Base-by-base conservation (phyloP, 2,113 vertebrate genomes). In the Apodemus speciosus region DNA sequence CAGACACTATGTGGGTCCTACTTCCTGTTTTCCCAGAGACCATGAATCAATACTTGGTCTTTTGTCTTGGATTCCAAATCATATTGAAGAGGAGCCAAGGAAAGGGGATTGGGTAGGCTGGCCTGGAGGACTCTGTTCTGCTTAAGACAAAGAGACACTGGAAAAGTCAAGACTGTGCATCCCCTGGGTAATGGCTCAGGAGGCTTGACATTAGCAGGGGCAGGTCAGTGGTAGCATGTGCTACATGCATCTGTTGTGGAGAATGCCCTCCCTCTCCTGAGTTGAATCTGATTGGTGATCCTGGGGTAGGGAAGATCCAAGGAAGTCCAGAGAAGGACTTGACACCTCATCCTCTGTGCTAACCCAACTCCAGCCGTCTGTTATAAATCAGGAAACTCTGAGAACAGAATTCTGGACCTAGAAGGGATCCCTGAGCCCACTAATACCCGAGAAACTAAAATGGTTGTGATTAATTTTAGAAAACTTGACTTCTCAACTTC, bases 241-340 rank as follows among this genome's bases (percentile, higher is more conserved):
- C 2, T 1, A 27, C 0, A 0, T 16, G 35, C 3, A 27, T 23
- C n/a, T 60, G 35, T 4, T 20, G 27, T 14, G 9, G n/a, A 60
- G 43, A 43, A 51, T 0, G 9, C 11, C 32, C 72, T n/a, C 2
- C 30, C 20, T 64, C 40, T 49, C 18, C 9, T 18, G n/a, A 46
- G 9, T 0, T 11, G 2, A 21, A 58, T 13, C 51, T 69, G 9
- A 32, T 0, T 8, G 21, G 21, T 10, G 13, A 0, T 0, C 2
- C 13, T 1, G 0, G 32, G 5, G 40, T 46, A 27, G 14, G 38
- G 64, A 40, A 38, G 64, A 2, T 13, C 1, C 23, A 0, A 6
- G 85, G 60, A 21, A 7, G n/a, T 51, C 6, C 32, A 10, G 20
- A 60, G 38, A 73, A 79, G n/a, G 32, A 46, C 38, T 13, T 30